Conservation (phyloP, 1,140 invertebrate genomes). For the Melanaphis sacchari region DNA sequence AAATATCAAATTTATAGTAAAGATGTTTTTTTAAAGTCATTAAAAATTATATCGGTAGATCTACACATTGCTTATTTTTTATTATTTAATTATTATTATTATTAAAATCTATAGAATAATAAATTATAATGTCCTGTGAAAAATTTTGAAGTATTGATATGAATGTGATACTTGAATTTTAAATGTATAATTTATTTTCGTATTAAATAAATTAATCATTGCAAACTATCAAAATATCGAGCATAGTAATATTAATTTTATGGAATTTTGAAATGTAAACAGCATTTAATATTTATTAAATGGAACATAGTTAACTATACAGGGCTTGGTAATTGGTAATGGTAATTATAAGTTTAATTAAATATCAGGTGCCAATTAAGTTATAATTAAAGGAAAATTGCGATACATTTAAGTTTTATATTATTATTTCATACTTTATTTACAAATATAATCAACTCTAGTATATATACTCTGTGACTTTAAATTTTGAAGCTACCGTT, state of each 20-base stretch:
- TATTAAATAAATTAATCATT: neutral
- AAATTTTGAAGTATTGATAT: too few relatives aligned
- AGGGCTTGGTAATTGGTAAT: neutral
- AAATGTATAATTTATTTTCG: too few relatives aligned
- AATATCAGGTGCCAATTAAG: neutral
- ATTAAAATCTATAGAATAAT: too few relatives aligned
- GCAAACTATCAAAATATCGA: neutral
- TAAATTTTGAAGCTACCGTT: neutral
- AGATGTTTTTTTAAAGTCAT: too few relatives aligned
- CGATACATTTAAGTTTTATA: neutral
- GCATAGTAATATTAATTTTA: neutral
- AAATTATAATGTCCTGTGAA: too few relatives aligned
- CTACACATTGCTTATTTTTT: too few relatives aligned
- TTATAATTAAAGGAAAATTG: neutral
- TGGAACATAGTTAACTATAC: neutral
- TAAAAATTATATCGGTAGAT: too few relatives aligned
- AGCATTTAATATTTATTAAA: neutral
- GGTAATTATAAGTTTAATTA: neutral
- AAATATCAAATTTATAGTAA: too few relatives aligned
- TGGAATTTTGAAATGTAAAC: neutral
- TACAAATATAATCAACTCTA: neutral
- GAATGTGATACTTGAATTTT: too few relatives aligned
- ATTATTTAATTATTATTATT: too few relatives aligned
- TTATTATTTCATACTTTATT: neutral
- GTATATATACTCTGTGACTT: neutral